These are phyloP conservation scores for Acomys russatus DNA, from an alignment of 2,797 vertebrate genomes.

Conservation along the genomic window DNA sequence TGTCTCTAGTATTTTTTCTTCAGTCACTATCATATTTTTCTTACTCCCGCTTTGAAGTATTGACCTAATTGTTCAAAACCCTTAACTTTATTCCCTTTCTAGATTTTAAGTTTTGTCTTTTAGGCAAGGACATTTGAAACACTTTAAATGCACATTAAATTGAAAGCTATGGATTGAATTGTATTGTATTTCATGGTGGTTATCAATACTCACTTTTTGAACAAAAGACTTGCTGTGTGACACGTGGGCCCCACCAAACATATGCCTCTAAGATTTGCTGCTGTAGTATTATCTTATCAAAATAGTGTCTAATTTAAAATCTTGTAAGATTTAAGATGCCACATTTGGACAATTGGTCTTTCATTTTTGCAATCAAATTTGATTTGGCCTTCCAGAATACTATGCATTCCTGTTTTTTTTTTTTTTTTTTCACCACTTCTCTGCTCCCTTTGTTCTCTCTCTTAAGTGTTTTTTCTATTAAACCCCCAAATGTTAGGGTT, in stretches of 20 bases:
- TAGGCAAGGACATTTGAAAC: not conserved
- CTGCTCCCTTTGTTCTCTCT: not conserved
- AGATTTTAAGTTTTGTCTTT: not conserved
- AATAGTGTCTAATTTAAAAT: not conserved
- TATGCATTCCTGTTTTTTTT: rapidly evolving
- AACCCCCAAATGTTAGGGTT: not conserved
- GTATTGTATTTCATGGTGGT: not conserved
- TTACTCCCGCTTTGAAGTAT: not conserved
- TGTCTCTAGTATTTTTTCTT: no score
- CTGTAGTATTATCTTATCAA: not conserved
- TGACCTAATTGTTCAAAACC: not conserved
- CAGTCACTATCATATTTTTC: not conserved
- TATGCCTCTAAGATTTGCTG: not conserved
- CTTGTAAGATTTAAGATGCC: not conserved
- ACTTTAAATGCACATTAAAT: not conserved
- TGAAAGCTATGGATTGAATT: not conserved
- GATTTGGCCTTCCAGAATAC: not conserved
- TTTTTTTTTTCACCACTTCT: not conserved
- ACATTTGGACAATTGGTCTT: not conserved
- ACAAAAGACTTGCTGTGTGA: not conserved
- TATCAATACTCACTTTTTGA: not conserved
- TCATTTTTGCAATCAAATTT: not conserved
- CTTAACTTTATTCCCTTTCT: not conserved
- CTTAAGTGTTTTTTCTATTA: not conserved
- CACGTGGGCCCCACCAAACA: no score